Base-by-base conservation (phyloP, 2,113 vertebrate species). In the Dermatemys mawii region DNA sequence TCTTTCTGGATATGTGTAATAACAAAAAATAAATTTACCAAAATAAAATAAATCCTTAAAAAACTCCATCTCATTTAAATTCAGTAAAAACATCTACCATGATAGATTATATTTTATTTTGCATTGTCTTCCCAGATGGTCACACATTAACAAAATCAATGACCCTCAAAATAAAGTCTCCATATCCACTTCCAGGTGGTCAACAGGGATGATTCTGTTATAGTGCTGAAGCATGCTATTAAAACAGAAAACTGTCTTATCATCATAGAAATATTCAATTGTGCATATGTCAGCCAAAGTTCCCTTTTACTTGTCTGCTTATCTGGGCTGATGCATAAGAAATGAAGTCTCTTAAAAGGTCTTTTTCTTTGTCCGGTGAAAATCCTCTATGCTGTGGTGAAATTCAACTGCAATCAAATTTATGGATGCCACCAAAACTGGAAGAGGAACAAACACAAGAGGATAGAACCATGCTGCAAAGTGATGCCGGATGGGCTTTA, bases 361-460 rank as follows among this genome's bases (percentile, higher is more conserved):
- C 93, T 87, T 84, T 93, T 93, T 87, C 89, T 67, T 92, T 93
- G 80, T 87, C 60, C 86, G 32, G 7, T 41, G 88, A 81, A 95
- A 93, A 93, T 81, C 41, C 38, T 16, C 87, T 50, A 10, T 95
- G n/a, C n/a, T 83, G n/a, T 88, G 95, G n/a, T n/a, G 94, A 96
- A 96, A 95, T 91, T 87, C 95, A 91, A 17, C 49, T 27, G 6
- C 53, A 92, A 97, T 93, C 97, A 95, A 95, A 97, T 90, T 54
- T 81, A 79, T 38, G 78, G 95, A 51, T 46, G 49, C 90, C 60
- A 90, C 38, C 38, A 81, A 90, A 89, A 24, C 14, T 87, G 82
- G 67, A 96, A 89, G 7, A 6, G n/a, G 92, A 91, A 80, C 49
- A 96, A 83, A 70, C 84, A 93, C 51, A 90, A 94, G 90, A 85